Conservation (phyloP, 2,888 invertebrate genomes). For the Drosophila nigritarsus region DNA sequence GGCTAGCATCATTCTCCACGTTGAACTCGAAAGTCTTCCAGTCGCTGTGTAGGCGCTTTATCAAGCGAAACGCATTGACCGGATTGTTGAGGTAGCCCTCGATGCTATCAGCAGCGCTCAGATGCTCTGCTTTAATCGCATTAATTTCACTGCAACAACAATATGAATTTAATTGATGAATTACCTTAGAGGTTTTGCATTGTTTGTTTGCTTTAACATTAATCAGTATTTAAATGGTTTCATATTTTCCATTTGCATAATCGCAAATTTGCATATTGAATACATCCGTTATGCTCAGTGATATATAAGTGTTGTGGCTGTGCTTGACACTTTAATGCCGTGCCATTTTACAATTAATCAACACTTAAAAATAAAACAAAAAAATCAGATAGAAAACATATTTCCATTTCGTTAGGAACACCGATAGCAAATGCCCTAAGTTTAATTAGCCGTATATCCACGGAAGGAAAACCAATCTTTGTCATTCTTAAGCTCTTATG, state of each 20-base stretch:
- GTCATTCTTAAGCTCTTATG: neutral
- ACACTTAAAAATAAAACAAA: conserved; percentile 6
- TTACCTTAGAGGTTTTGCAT: conserved; percentile 13
- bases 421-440: conserved; percentile 7
- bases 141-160: conserved; percentile 85
- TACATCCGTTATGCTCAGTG: conserved; percentile 20
- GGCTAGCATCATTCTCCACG: conserved; percentile 88
- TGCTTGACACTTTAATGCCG: conserved; percentile 30
- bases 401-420: neutral
- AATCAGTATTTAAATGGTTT: conserved; percentile 48
- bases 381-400: neutral
- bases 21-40: conserved; percentile 92
- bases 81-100: conserved; percentile 95
- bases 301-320: conserved; percentile 12
- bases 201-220: conserved; percentile 21
- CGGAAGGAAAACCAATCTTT: neutral
- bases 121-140: conserved; percentile 90
- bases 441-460: neutral
- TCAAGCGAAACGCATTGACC: conserved; percentile 96
- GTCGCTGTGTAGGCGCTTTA: conserved; percentile 96
- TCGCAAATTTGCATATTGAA: conserved; percentile 31
- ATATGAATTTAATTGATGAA: conserved; percentile 9
- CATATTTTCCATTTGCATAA: conserved; percentile 53
- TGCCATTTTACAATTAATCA: conserved; percentile 46
- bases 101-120: conserved; percentile 89